Percentiles rank a stretch among this genome's conserved stretches.
Conservation (phyloP, 2,113 vertebrate genomes). For the Desmodus rotundus region DNA sequence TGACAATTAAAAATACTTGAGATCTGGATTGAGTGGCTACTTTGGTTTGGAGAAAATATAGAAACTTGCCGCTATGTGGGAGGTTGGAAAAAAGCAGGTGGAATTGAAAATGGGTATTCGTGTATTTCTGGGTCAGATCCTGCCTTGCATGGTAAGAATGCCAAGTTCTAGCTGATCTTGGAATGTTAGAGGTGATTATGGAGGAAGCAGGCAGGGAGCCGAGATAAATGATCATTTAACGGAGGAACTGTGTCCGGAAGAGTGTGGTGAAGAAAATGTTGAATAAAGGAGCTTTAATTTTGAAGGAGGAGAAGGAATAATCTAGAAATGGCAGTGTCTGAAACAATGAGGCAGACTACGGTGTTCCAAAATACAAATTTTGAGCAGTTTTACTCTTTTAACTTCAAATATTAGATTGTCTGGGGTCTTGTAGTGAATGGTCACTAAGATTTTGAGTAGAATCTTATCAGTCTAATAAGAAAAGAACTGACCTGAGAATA, state of each 20-base stretch:
- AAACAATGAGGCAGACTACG: background rate
- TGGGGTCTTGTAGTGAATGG: slow-evolving; percentile 14
- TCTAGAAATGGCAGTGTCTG: background rate
- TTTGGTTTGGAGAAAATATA: background rate
- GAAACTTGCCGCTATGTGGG: background rate
- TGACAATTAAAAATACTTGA: background rate
- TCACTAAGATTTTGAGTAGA: background rate
- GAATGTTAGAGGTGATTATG: slow-evolving; percentile 53
- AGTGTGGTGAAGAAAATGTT: slow-evolving; percentile 24
- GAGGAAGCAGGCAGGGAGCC: slow-evolving; percentile 13
- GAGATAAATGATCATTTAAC: slow-evolving; percentile 52
- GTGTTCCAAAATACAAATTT: background rate
- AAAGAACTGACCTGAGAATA: background rate
- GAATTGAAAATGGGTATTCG: slow-evolving; percentile 38
- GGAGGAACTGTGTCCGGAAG: background rate
- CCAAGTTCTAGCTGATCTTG: slow-evolving; percentile 58
- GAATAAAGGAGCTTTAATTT: slow-evolving; percentile 40
- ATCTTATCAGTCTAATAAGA: slow-evolving; percentile 5
- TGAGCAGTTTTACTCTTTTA: background rate
- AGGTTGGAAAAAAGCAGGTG: slow-evolving; percentile 26
- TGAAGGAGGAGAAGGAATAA: slow-evolving; percentile 25
- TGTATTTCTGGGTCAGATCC: slow-evolving; percentile 53
- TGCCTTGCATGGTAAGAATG: slow-evolving; percentile 34
- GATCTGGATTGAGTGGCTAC: background rate
- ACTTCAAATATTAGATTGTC: background rate